Evolutionary conservation across 1,140 invertebrate species (phyloP).

Genomic region (Zaprionus inermis): DNA sequence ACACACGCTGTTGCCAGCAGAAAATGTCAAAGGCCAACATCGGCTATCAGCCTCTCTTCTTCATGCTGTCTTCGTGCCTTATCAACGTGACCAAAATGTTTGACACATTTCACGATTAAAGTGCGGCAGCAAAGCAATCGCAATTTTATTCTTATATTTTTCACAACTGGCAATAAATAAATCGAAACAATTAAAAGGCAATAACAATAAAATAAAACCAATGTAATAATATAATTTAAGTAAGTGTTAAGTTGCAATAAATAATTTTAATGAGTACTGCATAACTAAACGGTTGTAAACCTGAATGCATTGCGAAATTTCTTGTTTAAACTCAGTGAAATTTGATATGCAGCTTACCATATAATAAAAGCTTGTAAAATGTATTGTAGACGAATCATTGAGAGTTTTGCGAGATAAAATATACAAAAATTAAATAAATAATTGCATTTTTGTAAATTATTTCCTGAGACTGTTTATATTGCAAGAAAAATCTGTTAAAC

Average conservation of each 20-base stretch:
- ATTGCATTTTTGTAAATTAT: no score
- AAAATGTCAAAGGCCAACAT: constrained; percentile 44
- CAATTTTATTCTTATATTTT: constrained; percentile 31
- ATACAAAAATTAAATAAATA: no score
- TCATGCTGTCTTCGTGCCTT: constrained; percentile 36
- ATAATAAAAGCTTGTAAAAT: no score
- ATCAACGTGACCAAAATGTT: constrained; percentile 38
- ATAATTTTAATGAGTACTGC: not conserved
- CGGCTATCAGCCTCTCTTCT: constrained; percentile 36
- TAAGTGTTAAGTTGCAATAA: not conserved
- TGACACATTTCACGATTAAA: constrained; percentile 26
- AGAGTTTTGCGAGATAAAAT: no score
- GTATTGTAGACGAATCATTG: no score
- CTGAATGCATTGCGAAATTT: not conserved
- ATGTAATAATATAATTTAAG: constrained; percentile 3
- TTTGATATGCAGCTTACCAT: no score
- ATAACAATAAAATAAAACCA: constrained; percentile 3
- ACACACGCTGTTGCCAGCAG: constrained; percentile 9
- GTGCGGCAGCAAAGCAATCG: constrained; percentile 11
- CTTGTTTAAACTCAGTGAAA: no score
- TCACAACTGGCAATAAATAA: not conserved
- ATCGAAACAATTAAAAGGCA: constrained; percentile 20
- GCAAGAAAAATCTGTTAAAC: no score
- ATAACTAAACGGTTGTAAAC: not conserved
- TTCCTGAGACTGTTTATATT: no score